Base-by-base conservation (phyloP, 1,140 invertebrate species). In the Sycobia sp. region DNA sequence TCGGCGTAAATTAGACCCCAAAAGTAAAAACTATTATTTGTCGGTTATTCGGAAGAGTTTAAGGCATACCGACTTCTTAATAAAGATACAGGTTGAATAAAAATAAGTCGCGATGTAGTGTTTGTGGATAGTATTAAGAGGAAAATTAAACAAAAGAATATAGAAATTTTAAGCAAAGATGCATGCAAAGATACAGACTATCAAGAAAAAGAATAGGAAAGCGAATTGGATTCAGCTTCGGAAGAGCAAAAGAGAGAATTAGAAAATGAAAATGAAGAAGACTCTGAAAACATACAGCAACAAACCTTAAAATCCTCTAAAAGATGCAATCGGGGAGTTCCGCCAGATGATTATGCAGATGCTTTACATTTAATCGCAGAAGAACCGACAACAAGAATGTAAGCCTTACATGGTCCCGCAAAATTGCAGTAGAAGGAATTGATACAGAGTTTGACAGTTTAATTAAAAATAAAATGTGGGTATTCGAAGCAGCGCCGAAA, bases 1-100 rank as follows among this genome's bases (percentile, higher is more conserved):
- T 36, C 27, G 68, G 14, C 50, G 43, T n/a, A 73, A 76, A 47
- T 54, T 69, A 5, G 68, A 64, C 27, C 10, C 27, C 2, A 67
- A 60, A 61, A 16, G 29, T 7, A 53, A 49, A 53, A 64, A 39
- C 54, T 61, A 36, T 60, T 64, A 25, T 46, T 70, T 20, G 49
- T 67, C 20, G 67, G 67, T 8, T 65, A 69, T 25, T 47, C 23
- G 11, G 43, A 56, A 44, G 23, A 55, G 14, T 61, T 67, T 25
- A 65, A 58, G 11, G 29, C 22, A 14, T 14, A 39, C 4, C 38
- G 38, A 7, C 38, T 39, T 32, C 29, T 32, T 11, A 11, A 32
- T 7, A 32, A 32, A 32, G 29, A 11, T 11, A 11, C 29, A 11
- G 29, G 29, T 32, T 11, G 29, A 4, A 32, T 32, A 7, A 32